Evolutionary conservation across 1,140 invertebrate species (phyloP), one percentile per base, ranked within the genome.

Genomic region (Dreissena polymorpha): DNA sequence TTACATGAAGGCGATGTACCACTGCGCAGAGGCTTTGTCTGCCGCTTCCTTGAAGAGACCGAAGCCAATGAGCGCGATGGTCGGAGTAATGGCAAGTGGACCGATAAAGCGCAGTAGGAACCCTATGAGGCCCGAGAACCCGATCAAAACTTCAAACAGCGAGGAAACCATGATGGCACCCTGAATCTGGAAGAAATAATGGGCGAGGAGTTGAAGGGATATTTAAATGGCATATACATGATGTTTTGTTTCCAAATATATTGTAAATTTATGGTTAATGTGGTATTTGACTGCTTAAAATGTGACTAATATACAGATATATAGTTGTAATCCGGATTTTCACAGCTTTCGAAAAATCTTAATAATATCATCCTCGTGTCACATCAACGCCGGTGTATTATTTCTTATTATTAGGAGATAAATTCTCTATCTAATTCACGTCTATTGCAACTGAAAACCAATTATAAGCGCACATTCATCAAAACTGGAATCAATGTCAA

Each of bases 51-150:
- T 94, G 90, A 97, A 97, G 0, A 97, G 91, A 0, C 96, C 96
- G 0, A 97, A 89, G 6, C 96, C 96, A 80, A 97, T 96, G 18
- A 97, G 90, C 0, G 96, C 95, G 10, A 97, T 96, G 0, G 96
- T 97, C 0, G 96, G 96, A 0, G 95, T 95, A 39, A 97, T 96
- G 0, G 96, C 96, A 63, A 97, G 89, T 0, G 96, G 96, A 0
- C 96, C 96, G 3, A 97, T 95, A 89, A 95, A 96, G 64, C 94
- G 95, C 0, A 97, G 90, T 23, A 97, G 16, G 63, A 95, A 94
- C 0, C 96, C 96, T 70, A 97, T 94, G 0, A 96, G 92, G 12
- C 96, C 96, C 91, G 94, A 87, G 82, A 88, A 90, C 3, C 90
- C 89, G 49, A 91, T 86, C 16, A 91, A 64, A 13, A 91, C 77